A percentile compares a stretch with the other conserved stretches of the same genome.
These are phyloP conservation scores for Meleagris gallopavo DNA, from an alignment of 2,113 vertebrate species.

Conservation along the genomic window DNA sequence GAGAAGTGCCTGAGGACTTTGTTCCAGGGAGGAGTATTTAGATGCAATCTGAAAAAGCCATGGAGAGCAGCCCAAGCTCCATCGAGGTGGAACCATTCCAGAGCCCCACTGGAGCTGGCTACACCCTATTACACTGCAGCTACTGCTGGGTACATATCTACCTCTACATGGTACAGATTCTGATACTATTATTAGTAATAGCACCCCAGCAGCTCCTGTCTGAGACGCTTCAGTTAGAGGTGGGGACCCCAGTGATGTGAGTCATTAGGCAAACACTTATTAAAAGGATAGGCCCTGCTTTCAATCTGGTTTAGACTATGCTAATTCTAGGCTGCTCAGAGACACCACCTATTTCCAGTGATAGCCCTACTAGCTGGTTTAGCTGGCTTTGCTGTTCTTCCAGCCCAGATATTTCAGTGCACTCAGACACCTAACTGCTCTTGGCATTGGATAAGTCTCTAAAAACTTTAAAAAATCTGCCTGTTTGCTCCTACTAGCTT, in stretches of 20 bases:
- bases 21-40: conserved; percentile 70
- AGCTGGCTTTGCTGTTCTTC: conserved; percentile 57
- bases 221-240: conserved; percentile 48
- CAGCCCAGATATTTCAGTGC: conserved; percentile 14
- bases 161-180: neutral
- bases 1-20: conserved; percentile 66
- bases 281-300: conserved; percentile 50
- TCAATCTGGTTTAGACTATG: conserved; percentile 35
- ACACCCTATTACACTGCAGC: conserved; percentile 1
- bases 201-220: conserved; percentile 30
- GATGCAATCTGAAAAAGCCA: conserved; percentile 56
- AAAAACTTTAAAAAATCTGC: neutral
- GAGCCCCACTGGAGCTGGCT: conserved; percentile 57
- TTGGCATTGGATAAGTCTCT: neutral
- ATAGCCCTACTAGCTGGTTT: conserved; percentile 51
- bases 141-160: neutral
- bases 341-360: conserved; percentile 44
- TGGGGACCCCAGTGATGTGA: conserved; percentile 45
- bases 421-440: neutral
- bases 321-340: conserved; percentile 38
- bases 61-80: conserved; percentile 58
- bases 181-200: conserved; percentile 66
- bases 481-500: neutral
- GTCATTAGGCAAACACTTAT: conserved; percentile 59
- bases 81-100: conserved; percentile 55